Conservation (phyloP, 2,888 invertebrate species). For the Noctua comes region DNA sequence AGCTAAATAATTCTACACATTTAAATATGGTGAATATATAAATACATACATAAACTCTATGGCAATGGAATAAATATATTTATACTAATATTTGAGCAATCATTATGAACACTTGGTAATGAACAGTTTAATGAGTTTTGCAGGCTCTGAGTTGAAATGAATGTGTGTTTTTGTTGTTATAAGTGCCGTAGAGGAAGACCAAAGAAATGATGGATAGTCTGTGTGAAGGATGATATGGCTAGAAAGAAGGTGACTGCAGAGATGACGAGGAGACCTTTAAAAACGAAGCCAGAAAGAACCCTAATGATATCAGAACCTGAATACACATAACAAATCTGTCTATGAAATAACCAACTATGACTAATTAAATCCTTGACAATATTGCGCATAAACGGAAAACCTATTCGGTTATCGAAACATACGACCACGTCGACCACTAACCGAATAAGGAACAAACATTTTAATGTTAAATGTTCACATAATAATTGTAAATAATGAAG, state of each 20-base stretch:
- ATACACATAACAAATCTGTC: neutral
- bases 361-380: constrained; percentile 1
- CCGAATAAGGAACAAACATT: constrained; percentile 22
- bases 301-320: neutral
- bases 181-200: no score
- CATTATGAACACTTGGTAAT: neutral
- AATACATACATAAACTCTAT: constrained; percentile 18
- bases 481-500: constrained; percentile 5
- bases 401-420: no score
- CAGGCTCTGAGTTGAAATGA: neutral
- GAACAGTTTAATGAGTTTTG: neutral
- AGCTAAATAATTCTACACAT: constrained; percentile 55
- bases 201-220: no score
- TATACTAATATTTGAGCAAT: neutral
- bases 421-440: no score
- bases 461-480: neutral
- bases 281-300: neutral
- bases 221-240: no score
- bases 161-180: no score
- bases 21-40: constrained; percentile 48
- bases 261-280: no score
- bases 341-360: neutral
- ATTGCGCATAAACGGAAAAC: constrained; percentile 24
- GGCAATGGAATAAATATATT: constrained; percentile 22
- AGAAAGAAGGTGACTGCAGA: no score